These are phyloP conservation scores for Spicauda simplicius DNA, from an alignment of 2,888 invertebrate species.

Conservation along the genomic window DNA sequence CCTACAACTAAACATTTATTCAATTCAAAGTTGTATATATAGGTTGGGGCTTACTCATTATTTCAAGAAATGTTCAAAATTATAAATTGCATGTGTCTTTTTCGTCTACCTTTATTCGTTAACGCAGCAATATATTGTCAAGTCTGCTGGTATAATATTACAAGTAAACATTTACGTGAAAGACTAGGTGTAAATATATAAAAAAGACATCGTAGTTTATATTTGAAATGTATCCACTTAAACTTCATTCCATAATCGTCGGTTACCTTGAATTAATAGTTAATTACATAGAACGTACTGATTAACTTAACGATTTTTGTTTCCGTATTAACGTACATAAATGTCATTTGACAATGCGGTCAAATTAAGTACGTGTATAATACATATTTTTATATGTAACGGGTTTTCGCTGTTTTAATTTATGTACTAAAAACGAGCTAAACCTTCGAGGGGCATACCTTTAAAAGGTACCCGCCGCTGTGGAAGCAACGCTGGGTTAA, in stretches of 20 bases:
- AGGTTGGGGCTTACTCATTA: background rate
- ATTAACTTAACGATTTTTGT: conserved; percentile 37
- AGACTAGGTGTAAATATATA: no score
- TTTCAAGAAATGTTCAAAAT: background rate
- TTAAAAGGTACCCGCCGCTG: no score
- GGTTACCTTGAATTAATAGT: conserved; percentile 41
- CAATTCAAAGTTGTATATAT: no score
- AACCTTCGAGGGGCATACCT: no score
- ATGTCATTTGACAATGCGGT: background rate
- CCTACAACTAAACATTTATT: no score
- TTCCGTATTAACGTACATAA: conserved; percentile 38
- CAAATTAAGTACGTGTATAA: background rate
- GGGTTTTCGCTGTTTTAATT: no score
- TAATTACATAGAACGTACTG: conserved; percentile 20
- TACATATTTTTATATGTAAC: no score
- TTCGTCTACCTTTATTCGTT: background rate
- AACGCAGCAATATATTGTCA: background rate
- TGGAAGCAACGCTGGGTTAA: no score
- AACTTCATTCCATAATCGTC: conserved; percentile 9
- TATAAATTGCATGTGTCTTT: background rate
- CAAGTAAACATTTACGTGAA: no score
- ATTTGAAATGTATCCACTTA: conserved; percentile 2
- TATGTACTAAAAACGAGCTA: no score
- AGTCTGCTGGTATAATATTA: background rate
- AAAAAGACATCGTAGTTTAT: no score